Evolutionary conservation across 2,113 vertebrate genomes (phyloP).

Genomic region (Oncorhynchus masou): DNA sequence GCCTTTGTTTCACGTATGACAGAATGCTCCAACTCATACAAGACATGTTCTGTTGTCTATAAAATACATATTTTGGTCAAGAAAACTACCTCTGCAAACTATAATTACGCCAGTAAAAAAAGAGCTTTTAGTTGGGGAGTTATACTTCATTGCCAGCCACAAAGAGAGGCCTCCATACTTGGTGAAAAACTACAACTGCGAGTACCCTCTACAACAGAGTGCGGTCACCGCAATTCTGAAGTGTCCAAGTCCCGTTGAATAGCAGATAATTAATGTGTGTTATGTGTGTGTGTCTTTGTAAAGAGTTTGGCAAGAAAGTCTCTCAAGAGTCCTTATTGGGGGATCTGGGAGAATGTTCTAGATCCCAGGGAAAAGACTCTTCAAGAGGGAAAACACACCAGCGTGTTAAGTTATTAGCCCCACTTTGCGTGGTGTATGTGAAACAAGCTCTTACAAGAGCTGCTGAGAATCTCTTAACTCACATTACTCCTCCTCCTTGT

Average conservation of each 20-base stretch:
- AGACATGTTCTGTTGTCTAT: constrained; percentile 14
- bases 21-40: neutral
- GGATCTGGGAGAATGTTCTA: constrained; percentile 77
- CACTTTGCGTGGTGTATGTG: constrained; percentile 82
- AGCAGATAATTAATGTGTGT: constrained; percentile 21
- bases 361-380: constrained; percentile 75
- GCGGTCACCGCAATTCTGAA: constrained; percentile 2
- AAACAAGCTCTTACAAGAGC: constrained; percentile 83
- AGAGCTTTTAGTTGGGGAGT: neutral
- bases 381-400: constrained; percentile 80
- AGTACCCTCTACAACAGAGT: neutral
- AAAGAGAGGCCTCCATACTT: neutral
- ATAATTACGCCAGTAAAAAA: neutral
- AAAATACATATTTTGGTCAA: constrained; percentile 1
- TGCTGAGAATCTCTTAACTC: constrained; percentile 91
- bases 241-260: constrained; percentile 19
- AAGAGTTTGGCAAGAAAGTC: constrained; percentile 70
- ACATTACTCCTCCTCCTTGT: constrained; percentile 83
- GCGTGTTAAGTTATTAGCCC: constrained; percentile 81
- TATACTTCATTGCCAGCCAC: neutral
- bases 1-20: neutral
- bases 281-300: constrained; percentile 49
- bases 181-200: neutral
- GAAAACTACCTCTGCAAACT: neutral
- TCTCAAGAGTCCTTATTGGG: constrained; percentile 73